Evolutionary conservation across 2,888 invertebrate genomes (phyloP).

Genomic region (Ethmia dodecea): DNA sequence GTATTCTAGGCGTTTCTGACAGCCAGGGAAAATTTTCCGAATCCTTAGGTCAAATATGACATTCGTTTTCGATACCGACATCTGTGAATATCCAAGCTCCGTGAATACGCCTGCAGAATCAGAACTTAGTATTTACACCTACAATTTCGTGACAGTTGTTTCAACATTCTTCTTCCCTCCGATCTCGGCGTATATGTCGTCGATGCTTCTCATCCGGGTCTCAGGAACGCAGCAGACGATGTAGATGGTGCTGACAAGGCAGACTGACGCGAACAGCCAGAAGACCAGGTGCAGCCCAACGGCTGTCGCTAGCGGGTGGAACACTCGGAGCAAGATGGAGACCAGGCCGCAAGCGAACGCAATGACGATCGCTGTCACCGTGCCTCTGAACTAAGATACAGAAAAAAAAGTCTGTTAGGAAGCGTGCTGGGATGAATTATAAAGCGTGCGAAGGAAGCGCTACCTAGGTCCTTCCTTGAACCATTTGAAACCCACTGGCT

Average conservation of each 20-base stretch:
- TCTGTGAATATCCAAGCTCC: too few species aligned
- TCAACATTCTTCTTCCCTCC: slow-evolving; percentile 43
- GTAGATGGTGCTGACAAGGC: slow-evolving; percentile 57
- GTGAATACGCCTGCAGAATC: too few species aligned
- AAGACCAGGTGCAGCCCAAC: slow-evolving; percentile 56
- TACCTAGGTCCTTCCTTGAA: too few species aligned
- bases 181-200: slow-evolving; percentile 61
- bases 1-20: too few species aligned
- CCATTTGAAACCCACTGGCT: too few species aligned
- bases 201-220: slow-evolving; percentile 53
- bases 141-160: slow-evolving; percentile 41
- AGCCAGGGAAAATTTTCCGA: too few species aligned
- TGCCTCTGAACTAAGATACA: slow-evolving; percentile 68
- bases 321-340: slow-evolving; percentile 55
- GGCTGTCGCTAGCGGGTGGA: slow-evolving; percentile 50
- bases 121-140: neutral
- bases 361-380: slow-evolving; percentile 63
- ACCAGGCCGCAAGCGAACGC: slow-evolving; percentile 59
- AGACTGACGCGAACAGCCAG: slow-evolving; percentile 58
- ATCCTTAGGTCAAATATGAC: too few species aligned
- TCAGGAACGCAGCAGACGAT: slow-evolving; percentile 55
- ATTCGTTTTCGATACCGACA: too few species aligned
- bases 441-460: too few species aligned
- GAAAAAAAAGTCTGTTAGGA: too few species aligned
- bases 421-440: too few species aligned